These are phyloP conservation scores for Elephantulus edwardii DNA, from an alignment of 2,113 vertebrate genomes.

Conservation along the genomic window DNA sequence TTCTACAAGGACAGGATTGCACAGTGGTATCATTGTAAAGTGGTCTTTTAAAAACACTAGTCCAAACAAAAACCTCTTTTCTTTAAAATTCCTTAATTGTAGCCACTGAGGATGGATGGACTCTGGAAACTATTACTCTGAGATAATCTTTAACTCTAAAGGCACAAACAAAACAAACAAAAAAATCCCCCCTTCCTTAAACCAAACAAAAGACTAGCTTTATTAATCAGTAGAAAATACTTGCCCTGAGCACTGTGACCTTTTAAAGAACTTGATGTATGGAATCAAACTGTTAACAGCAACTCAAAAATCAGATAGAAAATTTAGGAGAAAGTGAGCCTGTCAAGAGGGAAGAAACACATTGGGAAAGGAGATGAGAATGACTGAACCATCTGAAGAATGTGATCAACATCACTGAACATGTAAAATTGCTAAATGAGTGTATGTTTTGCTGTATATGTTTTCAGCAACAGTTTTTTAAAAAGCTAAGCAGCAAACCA, in stretches of 20 bases:
- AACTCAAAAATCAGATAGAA: background rate
- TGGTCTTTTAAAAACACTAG: background rate
- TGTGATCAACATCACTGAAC: background rate
- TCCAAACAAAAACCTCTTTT: background rate
- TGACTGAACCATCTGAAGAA: background rate
- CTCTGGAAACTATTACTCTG: background rate
- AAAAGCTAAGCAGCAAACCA: background rate
- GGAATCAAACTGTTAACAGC: background rate
- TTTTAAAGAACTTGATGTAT: background rate
- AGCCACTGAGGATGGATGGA: background rate
- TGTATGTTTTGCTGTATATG: background rate
- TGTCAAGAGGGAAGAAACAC: background rate
- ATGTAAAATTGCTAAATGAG: background rate
- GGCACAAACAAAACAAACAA: background rate
- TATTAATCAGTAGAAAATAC: background rate
- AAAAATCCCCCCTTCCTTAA: background rate
- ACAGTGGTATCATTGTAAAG: too few species aligned
- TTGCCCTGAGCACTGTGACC: background rate
- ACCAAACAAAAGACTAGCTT: background rate
- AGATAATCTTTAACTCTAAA: background rate
- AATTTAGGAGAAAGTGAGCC: background rate
- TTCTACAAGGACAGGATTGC: background rate
- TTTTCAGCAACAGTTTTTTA: background rate
- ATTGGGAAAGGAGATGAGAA: background rate
- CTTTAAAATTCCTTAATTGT: background rate